A percentile compares a stretch with the other conserved stretches of the same genome.
Conservation (phyloP, 2,113 vertebrate species). For the Phocoena sinus region DNA sequence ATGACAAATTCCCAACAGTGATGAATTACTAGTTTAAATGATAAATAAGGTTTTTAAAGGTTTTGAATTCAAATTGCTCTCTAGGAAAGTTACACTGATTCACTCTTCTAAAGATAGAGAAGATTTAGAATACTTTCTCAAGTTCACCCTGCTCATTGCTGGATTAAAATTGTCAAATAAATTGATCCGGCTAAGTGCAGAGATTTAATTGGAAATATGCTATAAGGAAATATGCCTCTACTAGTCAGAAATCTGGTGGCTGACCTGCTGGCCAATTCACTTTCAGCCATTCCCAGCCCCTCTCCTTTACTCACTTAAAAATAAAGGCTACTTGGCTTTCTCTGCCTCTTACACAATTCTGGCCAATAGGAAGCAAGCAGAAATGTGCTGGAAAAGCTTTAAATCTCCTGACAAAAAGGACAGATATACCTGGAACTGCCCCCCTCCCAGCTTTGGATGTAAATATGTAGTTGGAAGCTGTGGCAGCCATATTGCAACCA, state of each 20-base stretch:
- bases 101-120: neutral
- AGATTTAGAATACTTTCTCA: neutral
- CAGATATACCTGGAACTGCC: neutral
- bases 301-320: neutral
- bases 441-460: neutral
- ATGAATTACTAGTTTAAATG: neutral
- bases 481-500: neutral
- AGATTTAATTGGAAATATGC: too few species aligned
- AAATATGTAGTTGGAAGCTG: neutral
- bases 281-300: neutral
- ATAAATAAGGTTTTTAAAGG: neutral
- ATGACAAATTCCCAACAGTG: neutral
- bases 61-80: neutral
- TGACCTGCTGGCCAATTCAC: neutral
- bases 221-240: neutral
- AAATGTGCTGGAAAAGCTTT: neutral
- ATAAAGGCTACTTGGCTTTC: neutral
- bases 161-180: neutral
- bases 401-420: neutral
- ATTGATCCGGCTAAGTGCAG: neutral
- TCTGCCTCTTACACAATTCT: neutral
- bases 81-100: neutral
- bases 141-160: neutral
- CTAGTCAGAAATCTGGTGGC: neutral
- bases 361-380: neutral